Evolutionary conservation across 2,888 invertebrate species (phyloP).

Genomic region (Cheilosia scutellata): DNA sequence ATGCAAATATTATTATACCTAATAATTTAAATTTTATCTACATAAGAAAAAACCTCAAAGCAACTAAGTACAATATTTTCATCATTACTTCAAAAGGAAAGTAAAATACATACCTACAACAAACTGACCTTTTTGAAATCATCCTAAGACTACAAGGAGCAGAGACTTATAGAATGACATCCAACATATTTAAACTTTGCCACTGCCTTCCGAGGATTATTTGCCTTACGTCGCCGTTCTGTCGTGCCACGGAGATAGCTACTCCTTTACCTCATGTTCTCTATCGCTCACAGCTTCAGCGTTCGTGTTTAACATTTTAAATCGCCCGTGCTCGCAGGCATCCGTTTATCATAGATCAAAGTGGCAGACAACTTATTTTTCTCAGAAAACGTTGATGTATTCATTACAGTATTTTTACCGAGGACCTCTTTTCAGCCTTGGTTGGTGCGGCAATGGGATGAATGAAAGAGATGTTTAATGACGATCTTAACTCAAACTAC

Average conservation of each 20-base stretch:
- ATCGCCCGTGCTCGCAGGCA: slow-evolving; percentile 69
- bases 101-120: not conserved
- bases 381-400: slow-evolving; percentile 63
- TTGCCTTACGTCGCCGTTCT: slow-evolving; percentile 49
- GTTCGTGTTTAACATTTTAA: slow-evolving; percentile 74
- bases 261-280: slow-evolving; percentile 51
- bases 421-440: slow-evolving; percentile 41
- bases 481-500: slow-evolving; percentile 46
- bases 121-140: slow-evolving; percentile 32
- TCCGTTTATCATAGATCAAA: slow-evolving; percentile 73
- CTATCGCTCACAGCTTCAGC: slow-evolving; percentile 44
- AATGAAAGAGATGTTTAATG: slow-evolving; percentile 46
- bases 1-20: too few species aligned
- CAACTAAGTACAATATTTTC: not conserved
- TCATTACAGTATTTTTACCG: slow-evolving; percentile 62
- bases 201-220: slow-evolving; percentile 36
- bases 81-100: not conserved
- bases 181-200: slow-evolving; percentile 64
- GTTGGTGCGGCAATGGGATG: slow-evolving; percentile 34
- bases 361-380: slow-evolving; percentile 71
- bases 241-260: slow-evolving; percentile 43
- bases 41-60: not conserved
- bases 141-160: slow-evolving; percentile 26
- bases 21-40: too few species aligned
- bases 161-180: slow-evolving; percentile 62